phyloP scores from a whole-genome alignment of 2,113 vertebrate genomes.

The Conger conger region DNA sequence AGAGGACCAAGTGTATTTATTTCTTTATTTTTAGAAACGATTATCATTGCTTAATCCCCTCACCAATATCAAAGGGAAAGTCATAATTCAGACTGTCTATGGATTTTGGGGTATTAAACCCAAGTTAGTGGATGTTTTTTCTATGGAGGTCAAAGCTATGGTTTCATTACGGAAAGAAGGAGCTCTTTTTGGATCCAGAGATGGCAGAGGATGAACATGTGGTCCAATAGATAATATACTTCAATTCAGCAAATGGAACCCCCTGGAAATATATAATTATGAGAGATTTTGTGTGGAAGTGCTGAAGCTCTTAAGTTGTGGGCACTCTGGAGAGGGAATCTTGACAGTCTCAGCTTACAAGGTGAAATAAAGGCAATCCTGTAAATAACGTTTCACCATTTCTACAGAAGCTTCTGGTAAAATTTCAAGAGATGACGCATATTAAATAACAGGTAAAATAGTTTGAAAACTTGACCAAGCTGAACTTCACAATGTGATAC shows the following conservation, averaged over 20 bases:
- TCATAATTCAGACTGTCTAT: constrained; percentile 8
- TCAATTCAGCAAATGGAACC: not conserved
- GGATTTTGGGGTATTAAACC: constrained; percentile 22
- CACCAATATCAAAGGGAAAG: constrained; percentile 18
- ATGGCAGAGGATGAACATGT: constrained; percentile 2
- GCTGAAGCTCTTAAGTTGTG: not conserved
- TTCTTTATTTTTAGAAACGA: constrained; percentile 17
- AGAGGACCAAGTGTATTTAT: constrained; percentile 11
- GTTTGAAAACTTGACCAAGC: too few relatives aligned
- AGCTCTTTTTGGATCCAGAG: constrained; percentile 1
- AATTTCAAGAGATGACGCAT: too few relatives aligned
- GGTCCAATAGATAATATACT: constrained; percentile 16
- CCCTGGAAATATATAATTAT: constrained; percentile 7
- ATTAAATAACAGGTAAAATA: too few relatives aligned
- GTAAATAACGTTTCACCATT: too few relatives aligned
- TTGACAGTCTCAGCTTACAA: not conserved
- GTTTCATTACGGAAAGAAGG: constrained; percentile 21
- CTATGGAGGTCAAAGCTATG: constrained; percentile 5
- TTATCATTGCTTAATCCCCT: constrained; percentile 16
- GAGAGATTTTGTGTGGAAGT: constrained; percentile 6
- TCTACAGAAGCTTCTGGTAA: too few relatives aligned
- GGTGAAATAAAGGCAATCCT: not conserved
- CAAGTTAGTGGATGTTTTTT: constrained; percentile 13
- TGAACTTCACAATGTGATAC: too few relatives aligned
- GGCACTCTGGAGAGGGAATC: not conserved